Conservation (phyloP, 37 sponge, comb jelly and placozoan species). For the Halichondria panicea region DNA sequence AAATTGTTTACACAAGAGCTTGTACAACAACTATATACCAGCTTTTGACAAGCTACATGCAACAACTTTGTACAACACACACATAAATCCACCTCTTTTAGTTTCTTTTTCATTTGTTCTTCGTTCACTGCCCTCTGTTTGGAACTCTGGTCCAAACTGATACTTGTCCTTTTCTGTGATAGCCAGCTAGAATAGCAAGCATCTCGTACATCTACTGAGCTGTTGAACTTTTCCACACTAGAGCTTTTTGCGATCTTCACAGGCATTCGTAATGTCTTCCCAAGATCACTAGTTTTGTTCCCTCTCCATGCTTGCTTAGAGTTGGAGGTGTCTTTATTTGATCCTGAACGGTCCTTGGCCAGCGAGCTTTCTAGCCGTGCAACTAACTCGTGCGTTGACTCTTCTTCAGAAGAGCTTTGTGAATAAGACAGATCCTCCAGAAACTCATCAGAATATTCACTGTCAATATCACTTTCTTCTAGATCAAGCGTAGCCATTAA, state of each 20-base stretch:
- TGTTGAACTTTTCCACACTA: constrained; percentile 4
- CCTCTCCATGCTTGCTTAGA: too few relatives aligned
- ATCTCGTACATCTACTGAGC: constrained; percentile 31
- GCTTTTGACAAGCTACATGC: background rate
- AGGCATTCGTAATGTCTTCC: background rate
- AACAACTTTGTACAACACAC: too few relatives aligned
- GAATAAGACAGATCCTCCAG: background rate
- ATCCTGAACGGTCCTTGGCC: background rate
- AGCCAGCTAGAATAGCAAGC: constrained; percentile 47
- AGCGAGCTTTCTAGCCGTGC: background rate
- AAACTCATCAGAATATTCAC: constrained; percentile 24
- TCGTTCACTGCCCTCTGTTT: constrained; percentile 3
- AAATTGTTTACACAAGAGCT: background rate
- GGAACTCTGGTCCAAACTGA: constrained; percentile 12
- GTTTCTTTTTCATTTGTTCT: constrained; percentile 4
- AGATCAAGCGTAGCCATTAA: constrained; percentile 6
- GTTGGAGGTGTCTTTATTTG: background rate
- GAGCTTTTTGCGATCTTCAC: background rate
- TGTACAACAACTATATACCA: background rate
- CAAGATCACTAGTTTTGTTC: background rate
- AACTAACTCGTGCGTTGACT: background rate
- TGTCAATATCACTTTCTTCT: background rate
- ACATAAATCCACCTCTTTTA: constrained; percentile 10
- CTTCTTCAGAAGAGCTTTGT: background rate
- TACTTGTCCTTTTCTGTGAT: constrained; percentile 13